Evolutionary conservation across 2,797 vertebrate genomes (phyloP), one percentile per base, ranked within the genome.

Genomic region (Melanotaenia maccullochi): DNA sequence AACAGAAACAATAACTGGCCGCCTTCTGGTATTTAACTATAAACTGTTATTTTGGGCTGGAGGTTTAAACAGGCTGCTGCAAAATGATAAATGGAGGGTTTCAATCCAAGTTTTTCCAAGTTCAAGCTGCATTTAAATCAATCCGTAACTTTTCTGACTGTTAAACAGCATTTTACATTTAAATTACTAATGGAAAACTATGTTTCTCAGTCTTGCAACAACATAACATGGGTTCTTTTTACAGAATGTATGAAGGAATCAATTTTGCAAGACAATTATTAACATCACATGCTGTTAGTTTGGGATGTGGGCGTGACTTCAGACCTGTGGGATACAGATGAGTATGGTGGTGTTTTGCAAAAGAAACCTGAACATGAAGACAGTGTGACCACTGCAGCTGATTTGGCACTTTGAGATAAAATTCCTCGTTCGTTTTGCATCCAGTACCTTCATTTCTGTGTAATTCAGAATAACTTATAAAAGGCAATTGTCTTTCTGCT

Each of bases 391-490:
- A 49, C 30, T 65, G 44, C 20, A 67, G 84, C 64, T 58, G 68
- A 76, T 85, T 86, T 87, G 84, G 87, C 85, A 86, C 81, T 74
- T 74, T 54, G 47, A 54, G 68, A 59, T 81, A 63, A 38, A 74
- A 75, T 68, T 82, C 44, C 61, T 78, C 78, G 87, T 76, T 84
- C 59, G 65, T 81, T 85, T 84, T 79, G 60, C 80, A 67, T 82
- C 73, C 70, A 79, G 68, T 79, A 89, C 88, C 86, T 90, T 93
- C 80, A 90, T 81, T 90, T 93, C 90, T 79, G 86, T 86, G 86
- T 90, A 79, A 88, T 92, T 93, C 85, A 91, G 77, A 95, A 94
- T 94, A 95, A 95, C 94, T 95, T 95, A 94, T 93, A 92, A 88
- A 94, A 94, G 79, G 88, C 87, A 92, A 92, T 82, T 63, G 83